A percentile compares a stretch with the other conserved stretches of the same genome.
Conservation (phyloP, 2,113 vertebrate genomes). For the Bos indicus region DNA sequence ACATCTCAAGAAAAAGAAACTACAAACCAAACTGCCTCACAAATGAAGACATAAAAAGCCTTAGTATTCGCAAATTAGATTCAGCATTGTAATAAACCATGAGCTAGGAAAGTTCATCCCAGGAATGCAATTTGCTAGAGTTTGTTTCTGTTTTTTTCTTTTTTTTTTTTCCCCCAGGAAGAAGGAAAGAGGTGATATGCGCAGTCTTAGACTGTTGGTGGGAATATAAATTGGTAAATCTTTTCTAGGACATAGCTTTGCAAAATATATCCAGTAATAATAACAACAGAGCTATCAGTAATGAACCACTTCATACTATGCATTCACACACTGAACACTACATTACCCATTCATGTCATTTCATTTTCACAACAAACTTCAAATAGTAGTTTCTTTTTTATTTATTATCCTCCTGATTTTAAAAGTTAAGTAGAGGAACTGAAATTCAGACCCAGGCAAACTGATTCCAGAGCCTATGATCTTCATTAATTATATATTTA, state of each 20-base stretch:
- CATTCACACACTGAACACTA: neutral
- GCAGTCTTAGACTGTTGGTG: neutral
- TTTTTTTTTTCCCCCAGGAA: neutral
- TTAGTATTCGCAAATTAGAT: neutral
- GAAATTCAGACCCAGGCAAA: neutral
- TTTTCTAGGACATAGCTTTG: neutral
- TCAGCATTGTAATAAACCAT: neutral
- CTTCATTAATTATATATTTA: neutral
- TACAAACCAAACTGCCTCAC: neutral
- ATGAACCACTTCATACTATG: neutral
- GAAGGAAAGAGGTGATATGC: neutral
- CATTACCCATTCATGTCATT: neutral
- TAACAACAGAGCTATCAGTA: neutral
- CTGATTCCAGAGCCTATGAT: neutral
- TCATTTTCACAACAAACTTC: neutral
- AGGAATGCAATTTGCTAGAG: neutral
- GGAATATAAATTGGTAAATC: neutral
- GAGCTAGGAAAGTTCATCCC: neutral
- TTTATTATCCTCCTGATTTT: neutral
- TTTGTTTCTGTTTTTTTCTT: neutral
- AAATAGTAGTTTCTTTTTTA: neutral
- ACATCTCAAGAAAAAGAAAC: neutral
- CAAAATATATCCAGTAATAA: neutral
- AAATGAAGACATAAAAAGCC: neutral
- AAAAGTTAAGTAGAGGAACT: neutral